A percentile compares a stretch with the other conserved stretches of the same genome.
These are phyloP conservation scores for Halotydeus destructor DNA, from an alignment of 1,140 invertebrate genomes.

Conservation along the genomic window DNA sequence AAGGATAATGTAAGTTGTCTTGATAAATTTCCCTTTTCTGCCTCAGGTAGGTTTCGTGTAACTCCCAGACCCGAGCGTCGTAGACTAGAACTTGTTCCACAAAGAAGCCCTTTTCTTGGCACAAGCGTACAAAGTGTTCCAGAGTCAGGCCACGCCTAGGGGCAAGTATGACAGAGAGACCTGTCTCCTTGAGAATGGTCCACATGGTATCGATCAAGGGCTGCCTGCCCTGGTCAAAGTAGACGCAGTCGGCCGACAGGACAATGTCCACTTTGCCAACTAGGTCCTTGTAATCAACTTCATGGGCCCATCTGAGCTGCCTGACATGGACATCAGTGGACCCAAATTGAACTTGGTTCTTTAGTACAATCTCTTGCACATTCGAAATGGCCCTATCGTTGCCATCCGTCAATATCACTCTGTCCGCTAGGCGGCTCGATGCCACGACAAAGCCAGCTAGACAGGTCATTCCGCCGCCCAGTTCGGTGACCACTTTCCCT, in stretches of 20 bases:
- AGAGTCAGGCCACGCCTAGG: conserved; percentile 48
- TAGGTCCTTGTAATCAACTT: conserved; percentile 17
- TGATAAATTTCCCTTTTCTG: background rate
- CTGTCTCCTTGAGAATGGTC: conserved; percentile 37
- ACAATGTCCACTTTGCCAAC: conserved; percentile 38
- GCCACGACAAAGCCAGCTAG: conserved; percentile 44
- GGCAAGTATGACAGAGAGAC: conserved; percentile 49
- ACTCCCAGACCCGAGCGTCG: conserved; percentile 18
- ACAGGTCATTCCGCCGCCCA: conserved; percentile 68
- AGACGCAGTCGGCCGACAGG: conserved; percentile 55
- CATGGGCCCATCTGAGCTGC: conserved; percentile 21
- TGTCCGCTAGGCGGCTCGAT: conserved; percentile 20
- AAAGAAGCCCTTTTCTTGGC: conserved; percentile 14
- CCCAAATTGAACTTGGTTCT: conserved; percentile 15
- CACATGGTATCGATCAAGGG: conserved; percentile 47
- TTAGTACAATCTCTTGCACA: conserved; percentile 10
- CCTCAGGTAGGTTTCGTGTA: conserved; percentile 9
- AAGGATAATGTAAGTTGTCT: background rate
- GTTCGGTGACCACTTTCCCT: conserved; percentile 43
- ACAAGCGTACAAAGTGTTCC: conserved; percentile 36
- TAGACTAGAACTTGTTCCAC: conserved; percentile 15
- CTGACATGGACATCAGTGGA: conserved; percentile 16
- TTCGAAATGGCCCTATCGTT: conserved; percentile 50
- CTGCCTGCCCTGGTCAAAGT: conserved; percentile 52
- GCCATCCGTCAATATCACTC: conserved; percentile 44